A percentile compares a stretch with the other conserved stretches of the same genome.
phyloP scores from a whole-genome alignment of 2,113 vertebrate species.

The Otis tarda region DNA sequence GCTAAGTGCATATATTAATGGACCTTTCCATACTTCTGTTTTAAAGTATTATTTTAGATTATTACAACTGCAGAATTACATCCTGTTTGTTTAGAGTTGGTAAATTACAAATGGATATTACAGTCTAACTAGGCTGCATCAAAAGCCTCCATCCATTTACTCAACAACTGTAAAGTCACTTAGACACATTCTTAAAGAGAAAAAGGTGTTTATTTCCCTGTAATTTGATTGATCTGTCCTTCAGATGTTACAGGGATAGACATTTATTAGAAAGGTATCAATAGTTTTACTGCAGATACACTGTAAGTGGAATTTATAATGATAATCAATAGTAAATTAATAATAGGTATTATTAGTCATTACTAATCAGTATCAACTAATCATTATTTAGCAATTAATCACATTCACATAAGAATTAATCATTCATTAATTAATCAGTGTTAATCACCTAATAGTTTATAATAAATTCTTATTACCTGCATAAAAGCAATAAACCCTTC shows the following conservation, averaged over 20 bases:
- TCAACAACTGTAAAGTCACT: neutral
- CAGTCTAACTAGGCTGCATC: neutral
- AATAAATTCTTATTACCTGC: neutral
- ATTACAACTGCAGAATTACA: neutral
- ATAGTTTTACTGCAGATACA: neutral
- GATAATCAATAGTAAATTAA: neutral
- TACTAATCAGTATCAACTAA: neutral
- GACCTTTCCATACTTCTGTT: neutral
- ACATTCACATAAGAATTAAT: neutral
- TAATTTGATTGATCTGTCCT: neutral
- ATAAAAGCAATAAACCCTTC: neutral
- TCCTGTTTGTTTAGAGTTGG: neutral
- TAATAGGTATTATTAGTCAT: neutral
- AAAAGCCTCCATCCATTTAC: neutral
- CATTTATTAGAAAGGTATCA: neutral
- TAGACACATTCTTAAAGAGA: neutral
- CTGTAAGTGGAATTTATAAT: neutral
- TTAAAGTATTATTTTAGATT: neutral
- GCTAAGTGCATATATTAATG: neutral
- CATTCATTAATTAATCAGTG: neutral
- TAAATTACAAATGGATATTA: neutral
- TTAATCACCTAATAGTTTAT: neutral
- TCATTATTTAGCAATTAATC: neutral
- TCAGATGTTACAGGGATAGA: neutral
- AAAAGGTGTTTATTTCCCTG: neutral